phyloP scores from a whole-genome alignment of 2,888 invertebrate species.

The Hecatera dysodea region DNA sequence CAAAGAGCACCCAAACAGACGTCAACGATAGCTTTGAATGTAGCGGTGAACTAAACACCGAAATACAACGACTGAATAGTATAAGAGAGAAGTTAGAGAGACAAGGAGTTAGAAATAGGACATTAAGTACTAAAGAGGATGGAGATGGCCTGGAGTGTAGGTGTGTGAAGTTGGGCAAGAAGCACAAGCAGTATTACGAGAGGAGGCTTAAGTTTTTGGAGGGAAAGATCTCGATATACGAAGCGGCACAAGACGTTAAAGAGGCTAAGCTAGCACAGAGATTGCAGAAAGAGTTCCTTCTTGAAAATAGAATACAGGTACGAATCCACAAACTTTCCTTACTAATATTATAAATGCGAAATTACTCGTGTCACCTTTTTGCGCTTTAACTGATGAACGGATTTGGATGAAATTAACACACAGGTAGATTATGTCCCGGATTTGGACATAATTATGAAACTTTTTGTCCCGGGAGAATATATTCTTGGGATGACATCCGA shows the following conservation, averaged over 20 bases:
- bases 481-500: too few species aligned
- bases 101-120: slow-evolving; percentile 89
- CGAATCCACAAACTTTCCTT: too few species aligned
- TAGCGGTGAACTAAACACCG: slow-evolving; percentile 90
- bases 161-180: slow-evolving; percentile 90
- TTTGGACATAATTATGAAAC: too few species aligned
- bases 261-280: slow-evolving; percentile 91
- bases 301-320: slow-evolving; percentile 89
- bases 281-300: slow-evolving; percentile 91
- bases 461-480: too few species aligned
- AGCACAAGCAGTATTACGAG: slow-evolving; percentile 92
- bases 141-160: slow-evolving; percentile 87
- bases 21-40: slow-evolving; percentile 89
- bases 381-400: too few species aligned
- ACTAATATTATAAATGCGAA: too few species aligned
- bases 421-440: too few species aligned
- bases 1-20: slow-evolving; percentile 90
- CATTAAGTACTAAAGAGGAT: slow-evolving; percentile 83
- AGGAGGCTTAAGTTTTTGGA: slow-evolving; percentile 92
- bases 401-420: too few species aligned
- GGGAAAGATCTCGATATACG: slow-evolving; percentile 92
- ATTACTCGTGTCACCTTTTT: too few species aligned
- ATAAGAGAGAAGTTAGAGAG: slow-evolving; percentile 92
- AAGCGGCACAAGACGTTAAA: slow-evolving; percentile 92
- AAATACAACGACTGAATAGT: slow-evolving; percentile 92